Base-by-base conservation (phyloP, 2,797 vertebrate genomes). In the Malacoctenus gilli region DNA sequence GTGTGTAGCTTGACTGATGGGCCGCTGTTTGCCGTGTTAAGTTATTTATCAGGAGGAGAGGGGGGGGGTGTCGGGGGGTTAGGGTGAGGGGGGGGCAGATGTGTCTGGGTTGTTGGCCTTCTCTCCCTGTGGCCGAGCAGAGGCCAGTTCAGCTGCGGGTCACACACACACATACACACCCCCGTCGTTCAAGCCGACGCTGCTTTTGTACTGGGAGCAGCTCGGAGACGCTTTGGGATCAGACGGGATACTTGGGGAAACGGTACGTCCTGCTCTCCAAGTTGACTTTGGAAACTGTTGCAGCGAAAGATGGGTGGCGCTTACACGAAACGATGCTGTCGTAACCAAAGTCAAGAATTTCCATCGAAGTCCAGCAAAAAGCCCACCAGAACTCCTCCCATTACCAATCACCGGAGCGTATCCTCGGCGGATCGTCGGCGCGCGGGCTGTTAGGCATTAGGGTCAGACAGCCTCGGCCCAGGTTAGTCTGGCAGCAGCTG, bases 21-120 rank as follows among this genome's bases (percentile, higher is more conserved):
- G 71, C 77, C 82, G 70, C 55, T 85, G 87, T 88, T 88, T 84
- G 85, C 79, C 48, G 71, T 86, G 83, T 80, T 85, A 68, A 82
- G 78, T 87, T 87, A 84, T 91, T 88, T 89, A 87, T 87, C 82
- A 52, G 69, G 62, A 52, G 59, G 56, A 4, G 59, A 46, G 59
- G 35, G 32, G 32, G 13, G n/a, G 13, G 62, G 60, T 61, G 56
- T 8, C 60, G 52, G 60, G 30, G 34, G 68, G 44, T 77, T n/a
- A n/a, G n/a, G 22, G 55, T 69, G 34, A 1, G 62, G 63, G 61
- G 56, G 9, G 60, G 52, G 62, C 22, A 31, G 69, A 42, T 75
- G 75, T 67, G 76, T 82, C 79, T 77, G 61, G 22, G 55, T 69
- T 47, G 61, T 46, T 68, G 56, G 63, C 74, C 72, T 76, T 75